Conservation (phyloP, 1,140 invertebrate species). For the Trichoplusia ni region DNA sequence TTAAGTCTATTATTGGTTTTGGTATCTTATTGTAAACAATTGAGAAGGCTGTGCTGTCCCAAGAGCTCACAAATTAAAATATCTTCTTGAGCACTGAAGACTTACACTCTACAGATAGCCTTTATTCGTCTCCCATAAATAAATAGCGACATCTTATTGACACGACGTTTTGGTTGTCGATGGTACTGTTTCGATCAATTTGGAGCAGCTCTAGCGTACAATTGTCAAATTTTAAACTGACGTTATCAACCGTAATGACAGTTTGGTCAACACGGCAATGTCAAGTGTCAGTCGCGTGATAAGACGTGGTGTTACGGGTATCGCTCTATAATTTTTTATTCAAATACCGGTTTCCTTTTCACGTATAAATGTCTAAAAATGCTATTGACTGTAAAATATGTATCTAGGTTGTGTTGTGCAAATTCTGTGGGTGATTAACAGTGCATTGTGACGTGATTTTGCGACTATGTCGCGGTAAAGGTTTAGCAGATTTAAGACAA, state of each 20-base stretch:
- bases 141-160: too few species aligned
- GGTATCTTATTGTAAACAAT: too few species aligned
- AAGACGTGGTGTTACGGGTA: background rate
- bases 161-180: too few species aligned
- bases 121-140: too few species aligned
- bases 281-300: conserved; percentile 3
- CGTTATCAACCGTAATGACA: background rate
- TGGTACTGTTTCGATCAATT: too few species aligned
- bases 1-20: too few species aligned
- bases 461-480: conserved; percentile 11
- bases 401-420: conserved; percentile 35
- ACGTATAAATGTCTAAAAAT: conserved; percentile 11
- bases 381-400: background rate
- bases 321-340: background rate
- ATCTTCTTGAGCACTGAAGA: too few species aligned
- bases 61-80: too few species aligned
- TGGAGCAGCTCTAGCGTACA: too few species aligned
- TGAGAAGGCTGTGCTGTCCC: too few species aligned
- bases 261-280: background rate
- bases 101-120: too few species aligned
- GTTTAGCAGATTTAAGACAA: background rate
- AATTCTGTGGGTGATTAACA: conserved; percentile 42
- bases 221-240: background rate
- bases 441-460: conserved; percentile 16
- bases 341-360: conserved; percentile 8